Base-by-base conservation (phyloP, 2,888 invertebrate genomes). In the Portevinia maculata region DNA sequence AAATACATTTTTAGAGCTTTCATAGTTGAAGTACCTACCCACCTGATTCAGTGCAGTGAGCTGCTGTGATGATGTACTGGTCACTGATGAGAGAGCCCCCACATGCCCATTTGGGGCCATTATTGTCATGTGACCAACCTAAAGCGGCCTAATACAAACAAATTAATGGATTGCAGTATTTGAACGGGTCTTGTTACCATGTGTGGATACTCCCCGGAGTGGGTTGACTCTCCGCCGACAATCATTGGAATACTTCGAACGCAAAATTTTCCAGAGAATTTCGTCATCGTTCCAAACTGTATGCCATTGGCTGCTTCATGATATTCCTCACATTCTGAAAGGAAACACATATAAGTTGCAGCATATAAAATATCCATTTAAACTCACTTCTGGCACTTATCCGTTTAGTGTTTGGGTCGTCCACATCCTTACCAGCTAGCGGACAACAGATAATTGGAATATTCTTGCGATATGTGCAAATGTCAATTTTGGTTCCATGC, bases 41-140 rank as follows among this genome's bases (percentile, higher is more conserved):
- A 84, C 86, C 87, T 41, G 88, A 87, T 71, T 87, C 87, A 59
- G 87, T 87, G 85, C 93, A 93, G 86, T 93, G 93, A 8, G 93
- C 93, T 5, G 93, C 93, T 1, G 93, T 93, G 1, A 93, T 88
- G 7, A 93, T 88, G 88, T 91, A 92, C 11, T 89, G 86, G 13
- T 91, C 90, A 67, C 91, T 91, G 34, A 93, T 90, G 34, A 93
- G 86, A 0, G 92, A 90, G 0, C 89, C 89, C 1, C 89, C 90
- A 84, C 91, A 90, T 9, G 88, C 88, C 88, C 89, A 90, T 73
- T 88, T 88, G 5, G 89, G 85, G 19, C 86, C 85, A 2, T 84
- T 85, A 28, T 85, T 79, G n/a, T 50, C 53, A 55, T 88, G 88
- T 0, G 87, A 87, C 91, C 91, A 90, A 13, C 90, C 90, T 41